Base-by-base conservation (phyloP, 2,888 invertebrate genomes). In the Malthinus seriepunctatus region DNA sequence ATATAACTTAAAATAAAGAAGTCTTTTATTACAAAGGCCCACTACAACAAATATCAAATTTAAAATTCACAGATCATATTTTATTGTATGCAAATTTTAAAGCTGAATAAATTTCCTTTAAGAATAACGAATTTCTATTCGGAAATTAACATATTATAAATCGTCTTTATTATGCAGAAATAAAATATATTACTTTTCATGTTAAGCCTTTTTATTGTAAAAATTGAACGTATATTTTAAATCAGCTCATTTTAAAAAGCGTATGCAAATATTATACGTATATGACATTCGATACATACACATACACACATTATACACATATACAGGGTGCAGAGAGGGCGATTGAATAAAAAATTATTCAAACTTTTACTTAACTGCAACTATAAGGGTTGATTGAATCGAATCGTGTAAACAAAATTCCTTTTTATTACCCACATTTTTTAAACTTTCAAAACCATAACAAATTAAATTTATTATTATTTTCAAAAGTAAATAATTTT, bases 41-140 rank as follows among this genome's bases (percentile, higher is more conserved):
- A 23, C 23, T 48, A 56, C 71, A n/a, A 42, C 39, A 42, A 72
- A 71, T 72, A 73, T 72, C 70, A 70, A 69, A 74, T 72, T 73
- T 71, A 72, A 68, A 73, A 74, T 73, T 72, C 72, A 68, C 70
- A 69, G 71, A 73, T 73, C 73, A 74, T 74, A 74, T 74, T 74
- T 74, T 73, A 73, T 73, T 74, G 74, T 74, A 74, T 74, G 74
- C 73, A 73, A 74, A 74, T 74, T 42, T 23, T 23, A 42, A 63
- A 56, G 61, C 49, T 67, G 72, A 70, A 72, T 72, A 72, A 67
- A 73, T 73, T 71, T 71, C 64, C 67, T 64, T 67, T 60, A 64
- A 68, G 68, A 70, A 73, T 74, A 75, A 75, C 75, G 76, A 75
- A 76, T 75, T 75, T 74, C 74, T 74, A 76, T 74, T 73, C 70